Percentiles rank a stretch among this genome's conserved stretches.
Conservation (phyloP, 2,888 invertebrate genomes). For the Meghimatium bilineatum region DNA sequence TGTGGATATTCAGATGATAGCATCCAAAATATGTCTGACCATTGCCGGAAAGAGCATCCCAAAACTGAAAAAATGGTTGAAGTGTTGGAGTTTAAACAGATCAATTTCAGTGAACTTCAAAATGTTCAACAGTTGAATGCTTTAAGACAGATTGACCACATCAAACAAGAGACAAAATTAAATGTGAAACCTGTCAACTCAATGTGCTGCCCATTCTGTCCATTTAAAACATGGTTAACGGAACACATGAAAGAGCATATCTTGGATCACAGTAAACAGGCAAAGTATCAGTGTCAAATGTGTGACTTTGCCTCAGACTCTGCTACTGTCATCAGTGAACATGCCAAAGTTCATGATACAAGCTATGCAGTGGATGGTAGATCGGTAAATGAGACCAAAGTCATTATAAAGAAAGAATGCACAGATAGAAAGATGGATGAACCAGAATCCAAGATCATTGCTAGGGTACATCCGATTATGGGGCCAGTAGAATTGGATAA, state of each 20-base stretch:
- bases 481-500: background rate
- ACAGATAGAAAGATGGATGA: background rate
- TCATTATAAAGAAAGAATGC: background rate
- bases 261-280: conserved; percentile 56
- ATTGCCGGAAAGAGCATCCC: conserved; percentile 37
- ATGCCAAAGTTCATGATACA: conserved; percentile 53
- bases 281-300: conserved; percentile 61
- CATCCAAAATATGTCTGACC: conserved; percentile 35
- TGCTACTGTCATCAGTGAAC: conserved; percentile 46
- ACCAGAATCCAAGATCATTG: background rate
- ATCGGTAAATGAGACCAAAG: background rate
- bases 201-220: conserved; percentile 52
- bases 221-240: conserved; percentile 44
- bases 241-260: conserved; percentile 38
- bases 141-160: background rate
- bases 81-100: conserved; percentile 32
- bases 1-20: conserved; percentile 65
- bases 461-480: background rate
- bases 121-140: conserved; percentile 35
- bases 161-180: conserved; percentile 18
- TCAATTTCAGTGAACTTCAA: conserved; percentile 29
- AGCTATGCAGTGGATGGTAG: conserved; percentile 3
- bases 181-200: background rate
- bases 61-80: conserved; percentile 37
- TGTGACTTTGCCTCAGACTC: conserved; percentile 61